These are phyloP conservation scores for Ectemnius continuus DNA, from an alignment of 2,888 invertebrate species.

Conservation along the genomic window DNA sequence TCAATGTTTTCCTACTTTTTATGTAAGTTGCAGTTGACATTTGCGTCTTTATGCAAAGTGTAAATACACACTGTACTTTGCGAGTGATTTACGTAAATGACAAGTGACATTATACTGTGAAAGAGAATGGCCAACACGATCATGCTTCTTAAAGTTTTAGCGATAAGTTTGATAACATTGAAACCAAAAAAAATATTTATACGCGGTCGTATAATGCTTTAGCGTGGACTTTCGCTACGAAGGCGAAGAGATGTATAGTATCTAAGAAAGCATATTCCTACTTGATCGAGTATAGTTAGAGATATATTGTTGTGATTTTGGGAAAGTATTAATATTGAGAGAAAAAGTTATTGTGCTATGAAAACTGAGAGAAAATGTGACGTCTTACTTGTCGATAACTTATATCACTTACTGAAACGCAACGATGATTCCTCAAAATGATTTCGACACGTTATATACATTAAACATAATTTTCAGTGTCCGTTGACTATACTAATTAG, in stretches of 20 bases:
- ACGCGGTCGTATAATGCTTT: constrained; percentile 29
- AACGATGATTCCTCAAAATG: constrained; percentile 16
- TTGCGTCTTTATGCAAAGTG: neutral
- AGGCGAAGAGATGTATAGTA: constrained; percentile 31
- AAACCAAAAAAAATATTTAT: constrained; percentile 18
- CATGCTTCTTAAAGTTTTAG: constrained; percentile 33
- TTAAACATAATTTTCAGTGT: constrained; percentile 63
- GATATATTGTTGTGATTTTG: constrained; percentile 41
- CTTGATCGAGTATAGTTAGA: constrained; percentile 24
- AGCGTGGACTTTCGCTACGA: constrained; percentile 20
- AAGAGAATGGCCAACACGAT: neutral
- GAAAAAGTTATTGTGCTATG: constrained; percentile 32
- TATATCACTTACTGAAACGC: neutral
- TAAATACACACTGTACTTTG: constrained; percentile 2
- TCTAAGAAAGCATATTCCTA: constrained; percentile 27
- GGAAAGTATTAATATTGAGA: constrained; percentile 48
- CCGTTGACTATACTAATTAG: constrained; percentile 24
- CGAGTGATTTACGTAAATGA: neutral
- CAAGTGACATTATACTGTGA: neutral
- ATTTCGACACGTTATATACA: constrained; percentile 42
- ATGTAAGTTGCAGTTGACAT: constrained; percentile 1
- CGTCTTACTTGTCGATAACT: constrained; percentile 1
- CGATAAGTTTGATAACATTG: constrained; percentile 25
- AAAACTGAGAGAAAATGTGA: constrained; percentile 8
- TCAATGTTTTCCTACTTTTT: constrained; percentile 11